Evolutionary conservation across 2,113 vertebrate species (phyloP).

Genomic region (Psephotus haematonotus): DNA sequence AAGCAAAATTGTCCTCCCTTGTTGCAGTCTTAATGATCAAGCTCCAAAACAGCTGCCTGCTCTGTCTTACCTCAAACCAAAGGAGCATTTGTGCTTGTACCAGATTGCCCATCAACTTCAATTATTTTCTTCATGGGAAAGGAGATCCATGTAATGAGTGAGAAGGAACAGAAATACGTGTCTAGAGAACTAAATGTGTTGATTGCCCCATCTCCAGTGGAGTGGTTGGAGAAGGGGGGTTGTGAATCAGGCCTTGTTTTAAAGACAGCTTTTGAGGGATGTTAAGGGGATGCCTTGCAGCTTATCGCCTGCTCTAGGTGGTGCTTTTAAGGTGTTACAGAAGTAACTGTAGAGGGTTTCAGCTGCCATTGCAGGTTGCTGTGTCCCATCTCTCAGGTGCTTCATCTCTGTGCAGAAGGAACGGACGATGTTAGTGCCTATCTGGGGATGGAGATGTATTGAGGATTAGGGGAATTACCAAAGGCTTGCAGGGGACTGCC

Average conservation of each 20-base stretch:
- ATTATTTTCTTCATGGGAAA: not conserved
- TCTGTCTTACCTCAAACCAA: not conserved
- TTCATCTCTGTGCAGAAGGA: not conserved
- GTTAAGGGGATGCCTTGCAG: rapidly evolving
- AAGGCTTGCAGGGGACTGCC: not conserved
- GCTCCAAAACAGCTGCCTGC: not conserved
- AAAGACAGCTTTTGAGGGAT: not conserved
- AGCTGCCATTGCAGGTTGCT: not conserved
- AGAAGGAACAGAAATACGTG: not conserved
- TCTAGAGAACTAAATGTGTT: not conserved
- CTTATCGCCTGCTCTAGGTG: rapidly evolving
- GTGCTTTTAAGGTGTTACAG: not conserved
- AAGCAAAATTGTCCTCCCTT: not conserved
- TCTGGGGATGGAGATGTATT: not conserved
- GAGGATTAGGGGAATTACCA: slow-evolving; percentile 47
- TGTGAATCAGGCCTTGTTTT: not conserved
- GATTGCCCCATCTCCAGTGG: not conserved
- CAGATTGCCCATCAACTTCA: not conserved
- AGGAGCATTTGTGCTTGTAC: not conserved
- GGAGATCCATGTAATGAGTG: not conserved
- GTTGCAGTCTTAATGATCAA: not conserved
- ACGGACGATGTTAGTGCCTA: not conserved
- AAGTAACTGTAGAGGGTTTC: not conserved
- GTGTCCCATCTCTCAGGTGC: not conserved
- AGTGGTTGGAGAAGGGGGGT: not conserved